Percentiles rank a stretch among this genome's conserved stretches.
Evolutionary conservation across 1,140 invertebrate genomes (phyloP).

Genomic region (Orius insidiosus): DNA sequence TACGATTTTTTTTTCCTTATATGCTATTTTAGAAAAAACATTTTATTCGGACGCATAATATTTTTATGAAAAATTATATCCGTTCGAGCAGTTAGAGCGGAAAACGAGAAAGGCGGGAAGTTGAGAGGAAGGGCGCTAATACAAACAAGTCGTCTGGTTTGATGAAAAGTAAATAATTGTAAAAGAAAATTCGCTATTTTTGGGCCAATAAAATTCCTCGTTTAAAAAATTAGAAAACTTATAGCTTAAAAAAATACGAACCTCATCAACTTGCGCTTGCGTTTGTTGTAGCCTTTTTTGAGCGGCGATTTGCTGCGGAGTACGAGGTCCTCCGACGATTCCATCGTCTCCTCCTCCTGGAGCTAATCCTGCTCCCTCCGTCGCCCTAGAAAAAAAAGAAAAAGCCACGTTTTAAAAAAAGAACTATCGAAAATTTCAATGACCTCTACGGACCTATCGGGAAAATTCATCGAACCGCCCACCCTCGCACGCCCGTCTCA

Average conservation of each 20-base stretch:
- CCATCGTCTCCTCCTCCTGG: constrained; percentile 35
- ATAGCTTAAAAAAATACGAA: constrained; percentile 23
- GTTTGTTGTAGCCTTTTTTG: constrained; percentile 91
- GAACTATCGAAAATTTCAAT: no score
- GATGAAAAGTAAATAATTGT: neutral
- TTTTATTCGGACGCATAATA: no score
- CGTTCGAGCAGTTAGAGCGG: no score
- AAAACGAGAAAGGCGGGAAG: neutral
- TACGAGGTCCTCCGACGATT: constrained; percentile 65
- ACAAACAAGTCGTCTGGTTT: neutral
- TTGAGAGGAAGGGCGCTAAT: neutral
- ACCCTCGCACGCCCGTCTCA: no score
- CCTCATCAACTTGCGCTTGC: constrained; percentile 95
- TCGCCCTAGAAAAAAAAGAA: constrained; percentile 2
- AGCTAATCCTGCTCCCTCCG: constrained; percentile 13
- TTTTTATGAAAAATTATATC: no score
- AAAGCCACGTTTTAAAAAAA: no score
- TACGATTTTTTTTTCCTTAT: no score
- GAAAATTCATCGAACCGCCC: no score
- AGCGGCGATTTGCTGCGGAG: constrained; percentile 75
- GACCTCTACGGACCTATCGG: no score
- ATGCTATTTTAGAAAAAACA: no score
- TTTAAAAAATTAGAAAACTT: neutral
- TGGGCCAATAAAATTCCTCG: neutral
- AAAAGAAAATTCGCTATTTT: neutral